Evolutionary conservation across 2,797 vertebrate species (phyloP), one percentile per base, ranked within the genome.

Genomic region (Dromococcyx pavoninus): DNA sequence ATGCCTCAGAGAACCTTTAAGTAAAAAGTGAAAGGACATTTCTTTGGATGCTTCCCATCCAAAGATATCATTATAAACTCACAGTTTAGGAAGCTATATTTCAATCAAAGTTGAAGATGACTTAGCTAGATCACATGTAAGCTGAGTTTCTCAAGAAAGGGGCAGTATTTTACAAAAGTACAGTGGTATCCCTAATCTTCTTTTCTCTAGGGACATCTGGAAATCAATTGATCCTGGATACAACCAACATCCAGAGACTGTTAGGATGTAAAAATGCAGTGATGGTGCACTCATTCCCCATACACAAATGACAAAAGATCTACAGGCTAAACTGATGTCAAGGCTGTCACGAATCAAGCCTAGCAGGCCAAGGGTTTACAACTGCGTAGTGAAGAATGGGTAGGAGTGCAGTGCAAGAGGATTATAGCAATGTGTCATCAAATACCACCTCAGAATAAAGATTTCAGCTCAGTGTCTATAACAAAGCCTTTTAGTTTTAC

Each of bases 401-500:
- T 60, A 93, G 56, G 76, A 80, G 80, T 9, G 28, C 54, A 61
- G 76, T 21, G 43, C 46, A 60, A 53, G 51, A 65, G n/a, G 35
- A 17, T 25, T 53, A 23, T 56, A 82, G 66, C 37, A 53, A 19
- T 54, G 19, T 39, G n/a, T 41, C 70, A 81, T 24, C 2, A 5
- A 71, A 72, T 69, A 91, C 57, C 25, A 41, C 76, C 41, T 62
- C 51, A 54, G 32, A 57, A 39, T 41, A 62, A 79, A 56, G 60
- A 51, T 65, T 78, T 77, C 24, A 27, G 44, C n/a, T 79, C 74
- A 74, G 61, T 75, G 19, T 84, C 76, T 66, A 53, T 44, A 94
- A 86, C 64, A 91, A 91, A 58, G 30, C 13, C 18, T 85, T 91
- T 75, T 41, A 62, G 19, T 87, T 67, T 92, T 80, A 73, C 3